phyloP scores from a whole-genome alignment of 2,888 invertebrate species.

The Amiota minor region DNA sequence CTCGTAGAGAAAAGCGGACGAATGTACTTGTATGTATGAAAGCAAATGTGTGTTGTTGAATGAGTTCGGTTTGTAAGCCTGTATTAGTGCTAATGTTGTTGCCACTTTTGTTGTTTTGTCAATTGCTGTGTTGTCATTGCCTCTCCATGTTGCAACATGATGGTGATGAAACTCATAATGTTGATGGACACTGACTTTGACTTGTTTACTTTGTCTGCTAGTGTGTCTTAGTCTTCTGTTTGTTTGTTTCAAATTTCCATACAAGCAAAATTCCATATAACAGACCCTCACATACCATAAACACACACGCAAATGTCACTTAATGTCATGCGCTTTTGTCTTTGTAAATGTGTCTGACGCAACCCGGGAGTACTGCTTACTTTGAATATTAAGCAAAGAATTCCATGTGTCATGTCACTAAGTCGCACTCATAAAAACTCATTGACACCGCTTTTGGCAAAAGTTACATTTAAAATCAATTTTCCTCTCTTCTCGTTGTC shows the following conservation, averaged over 20 bases:
- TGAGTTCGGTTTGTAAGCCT: background rate
- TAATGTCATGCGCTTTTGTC: constrained; percentile 52
- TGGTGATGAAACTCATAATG: constrained; percentile 58
- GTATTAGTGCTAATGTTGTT: background rate
- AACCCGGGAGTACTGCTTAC: background rate
- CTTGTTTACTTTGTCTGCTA: constrained; percentile 43
- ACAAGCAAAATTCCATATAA: constrained; percentile 34
- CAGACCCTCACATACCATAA: constrained; percentile 42
- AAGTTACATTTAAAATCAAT: constrained; percentile 61
- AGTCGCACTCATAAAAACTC: constrained; percentile 43
- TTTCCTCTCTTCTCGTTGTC: constrained; percentile 38
- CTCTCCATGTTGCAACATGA: constrained; percentile 32
- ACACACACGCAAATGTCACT: constrained; percentile 57
- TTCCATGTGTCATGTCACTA: constrained; percentile 13
- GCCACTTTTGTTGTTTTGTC: background rate
- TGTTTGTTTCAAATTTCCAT: constrained; percentile 29
- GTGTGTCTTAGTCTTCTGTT: constrained; percentile 14
- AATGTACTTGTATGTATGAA: background rate
- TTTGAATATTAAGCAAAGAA: background rate
- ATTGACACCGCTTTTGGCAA: constrained; percentile 52
- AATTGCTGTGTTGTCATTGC: background rate
- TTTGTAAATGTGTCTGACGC: background rate
- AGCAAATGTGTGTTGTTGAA: background rate
- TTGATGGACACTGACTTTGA: constrained; percentile 66
- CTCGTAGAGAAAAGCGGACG: background rate